Evolutionary conservation across 2,797 vertebrate genomes (phyloP), one percentile per base, ranked within the genome.

Genomic region (Rhinogobio ventralis): DNA sequence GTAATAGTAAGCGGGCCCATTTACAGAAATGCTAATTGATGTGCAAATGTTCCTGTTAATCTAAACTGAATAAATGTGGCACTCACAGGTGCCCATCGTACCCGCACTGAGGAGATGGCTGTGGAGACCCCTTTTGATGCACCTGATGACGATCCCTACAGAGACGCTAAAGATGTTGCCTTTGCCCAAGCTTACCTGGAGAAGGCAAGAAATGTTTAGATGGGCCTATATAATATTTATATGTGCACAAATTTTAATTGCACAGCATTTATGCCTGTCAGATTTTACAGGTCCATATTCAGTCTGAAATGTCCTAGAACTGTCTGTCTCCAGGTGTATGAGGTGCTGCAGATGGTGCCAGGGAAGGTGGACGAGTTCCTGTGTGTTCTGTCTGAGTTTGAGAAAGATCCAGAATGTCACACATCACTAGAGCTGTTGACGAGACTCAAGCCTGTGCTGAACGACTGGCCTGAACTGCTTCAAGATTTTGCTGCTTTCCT

Each of bases 401-500:
- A 97, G 74, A 93, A 91, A 1, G 64, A 90, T 14, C 33, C 93
- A 0, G 91, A 91, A 76, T 91, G 88, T 39, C 86, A 90, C 8
- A 95, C 93, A 0, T 94, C 95, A 0, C 94, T 97, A 75, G 93
- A 95, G 23, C 94, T 98, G 20, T 97, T 95, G 0, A 76, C 60
- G 49, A 91, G 93, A 0, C 91, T 98, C 13, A 94, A 91, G 46
- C 51, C 79, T 0, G 84, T 97, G 2, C 82, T 99, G 81, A 90
- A 55, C 0, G 95, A 96, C 0, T 98, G 96, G 96, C 97, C 97
- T 1, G 96, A 97, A 91, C 89, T 99, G 46, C 93, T 98, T 13
- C 92, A 93, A 1, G 97, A 98, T 84, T 98, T 97, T 3, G 96
- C 97, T 0, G 97, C 97, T n/a, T 99, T 99, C 85, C 93, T 99